Percentiles rank a stretch among this genome's conserved stretches.
phyloP scores from a whole-genome alignment of 1,140 invertebrate species.

The Megathymus violae region DNA sequence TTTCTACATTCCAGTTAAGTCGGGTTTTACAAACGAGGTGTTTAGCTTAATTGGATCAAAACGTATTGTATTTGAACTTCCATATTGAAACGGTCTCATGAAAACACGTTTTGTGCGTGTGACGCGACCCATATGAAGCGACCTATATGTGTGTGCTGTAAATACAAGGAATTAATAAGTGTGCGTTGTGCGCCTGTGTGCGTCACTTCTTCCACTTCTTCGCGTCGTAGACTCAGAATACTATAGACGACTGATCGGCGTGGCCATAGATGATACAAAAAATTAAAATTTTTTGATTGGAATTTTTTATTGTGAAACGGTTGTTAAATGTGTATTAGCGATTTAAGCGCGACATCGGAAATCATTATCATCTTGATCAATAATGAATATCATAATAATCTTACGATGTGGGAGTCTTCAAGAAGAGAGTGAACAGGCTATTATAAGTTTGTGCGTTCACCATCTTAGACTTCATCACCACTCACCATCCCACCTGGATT shows the following conservation, averaged over 20 bases:
- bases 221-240: constrained; percentile 33
- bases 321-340: no score
- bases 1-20: background rate
- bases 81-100: constrained; percentile 39
- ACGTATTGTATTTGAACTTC: constrained; percentile 38
- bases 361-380: no score
- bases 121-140: constrained; percentile 68
- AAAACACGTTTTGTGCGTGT: constrained; percentile 59
- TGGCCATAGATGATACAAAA: constrained; percentile 46
- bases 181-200: constrained; percentile 49
- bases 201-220: constrained; percentile 39
- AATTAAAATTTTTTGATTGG: no score
- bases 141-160: constrained; percentile 66
- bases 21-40: background rate
- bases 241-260: constrained; percentile 53
- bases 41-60: constrained; percentile 21
- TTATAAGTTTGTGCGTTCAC: no score
- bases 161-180: constrained; percentile 64
- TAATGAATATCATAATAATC: no score
- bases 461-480: no score
- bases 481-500: no score
- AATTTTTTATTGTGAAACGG: no score
- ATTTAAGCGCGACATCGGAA: no score
- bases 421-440: no score
- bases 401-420: no score